Base-by-base conservation (phyloP, 2,888 invertebrate species). In the Pyrrhia umbra region DNA sequence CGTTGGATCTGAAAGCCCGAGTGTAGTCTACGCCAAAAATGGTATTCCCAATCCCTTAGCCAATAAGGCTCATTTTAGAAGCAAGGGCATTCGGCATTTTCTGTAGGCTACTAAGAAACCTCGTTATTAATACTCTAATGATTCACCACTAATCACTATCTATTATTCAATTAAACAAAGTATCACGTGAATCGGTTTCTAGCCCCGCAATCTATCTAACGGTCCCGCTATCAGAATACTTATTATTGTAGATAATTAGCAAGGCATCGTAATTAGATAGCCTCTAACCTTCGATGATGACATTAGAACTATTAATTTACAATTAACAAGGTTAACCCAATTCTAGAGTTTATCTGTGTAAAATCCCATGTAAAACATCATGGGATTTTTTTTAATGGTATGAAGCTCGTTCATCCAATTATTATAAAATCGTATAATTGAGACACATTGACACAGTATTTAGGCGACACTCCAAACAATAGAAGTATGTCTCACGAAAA, bases 311-410 rank as follows among this genome's bases (percentile, higher is more conserved):
- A 52, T 45, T 23, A 30, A 55, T 46, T 59, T 55, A 40, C 54
- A 47, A 77, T 56, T 47, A 46, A 70, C n/a, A 54, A 76, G 16
- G 46, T 42, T 72, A 27, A 39, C 23, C 39, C 66, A 72, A 77
- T 58, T 63, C 30, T 39, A 64, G 37, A 37, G 49, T 46, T n/a
- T 34, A 25, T 52, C 4, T 66, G 27, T 18, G 6, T 10, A 9
- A n/a, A n/a, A n/a, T n/a, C n/a, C n/a, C n/a, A n/a, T n/a, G n/a
- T n/a, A n/a, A n/a, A n/a, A n/a, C n/a, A n/a, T n/a, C n/a, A n/a
- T n/a, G n/a, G n/a, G n/a, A n/a, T n/a, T n/a, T n/a, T n/a, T n/a
- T n/a, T n/a, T n/a, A n/a, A n/a, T n/a, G n/a, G n/a, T n/a, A n/a
- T n/a, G n/a, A n/a, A n/a, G n/a, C n/a, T n/a, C n/a, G n/a, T n/a